Percentiles rank a stretch among this genome's conserved stretches.
These are phyloP conservation scores for Phoeniculus purpureus DNA, from an alignment of 2,797 vertebrate genomes.

Conservation along the genomic window DNA sequence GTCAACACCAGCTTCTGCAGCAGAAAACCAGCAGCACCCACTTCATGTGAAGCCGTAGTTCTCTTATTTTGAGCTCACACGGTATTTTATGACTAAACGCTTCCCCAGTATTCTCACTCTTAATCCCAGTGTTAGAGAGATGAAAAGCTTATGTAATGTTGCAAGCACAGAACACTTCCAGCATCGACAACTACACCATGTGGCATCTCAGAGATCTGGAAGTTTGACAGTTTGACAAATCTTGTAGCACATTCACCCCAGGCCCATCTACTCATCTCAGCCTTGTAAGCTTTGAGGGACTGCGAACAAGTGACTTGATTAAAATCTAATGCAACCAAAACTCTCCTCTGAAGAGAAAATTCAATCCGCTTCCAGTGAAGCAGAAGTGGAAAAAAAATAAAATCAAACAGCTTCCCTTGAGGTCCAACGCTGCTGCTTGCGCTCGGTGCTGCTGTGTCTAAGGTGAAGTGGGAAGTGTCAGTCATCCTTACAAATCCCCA, in stretches of 20 bases:
- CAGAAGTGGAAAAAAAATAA: constrained; percentile 73
- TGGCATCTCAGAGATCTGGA: constrained; percentile 65
- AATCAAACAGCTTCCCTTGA: constrained; percentile 74
- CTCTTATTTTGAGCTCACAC: constrained; percentile 48
- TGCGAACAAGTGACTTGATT: constrained; percentile 72
- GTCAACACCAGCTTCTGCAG: neutral
- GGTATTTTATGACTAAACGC: constrained; percentile 36
- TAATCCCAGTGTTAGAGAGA: constrained; percentile 25
- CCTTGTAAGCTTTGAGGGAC: constrained; percentile 63
- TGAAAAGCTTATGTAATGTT: constrained; percentile 22
- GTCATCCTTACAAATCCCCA: constrained; percentile 80
- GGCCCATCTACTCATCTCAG: constrained; percentile 71
- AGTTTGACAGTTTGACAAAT: constrained; percentile 68
- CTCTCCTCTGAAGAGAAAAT: constrained; percentile 74
- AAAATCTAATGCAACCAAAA: constrained; percentile 79
- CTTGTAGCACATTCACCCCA: constrained; percentile 61
- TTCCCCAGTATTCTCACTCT: constrained; percentile 20
- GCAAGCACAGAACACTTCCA: constrained; percentile 58
- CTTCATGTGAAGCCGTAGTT: neutral
- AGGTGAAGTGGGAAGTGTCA: constrained; percentile 79
- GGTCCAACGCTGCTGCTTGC: constrained; percentile 53
- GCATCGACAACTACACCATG: constrained; percentile 54
- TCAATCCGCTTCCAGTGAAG: constrained; percentile 72
- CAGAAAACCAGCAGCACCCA: neutral
- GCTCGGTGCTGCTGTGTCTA: constrained; percentile 43